Base-by-base conservation (phyloP, 2,888 invertebrate species). In the Mayetiola destructor region DNA sequence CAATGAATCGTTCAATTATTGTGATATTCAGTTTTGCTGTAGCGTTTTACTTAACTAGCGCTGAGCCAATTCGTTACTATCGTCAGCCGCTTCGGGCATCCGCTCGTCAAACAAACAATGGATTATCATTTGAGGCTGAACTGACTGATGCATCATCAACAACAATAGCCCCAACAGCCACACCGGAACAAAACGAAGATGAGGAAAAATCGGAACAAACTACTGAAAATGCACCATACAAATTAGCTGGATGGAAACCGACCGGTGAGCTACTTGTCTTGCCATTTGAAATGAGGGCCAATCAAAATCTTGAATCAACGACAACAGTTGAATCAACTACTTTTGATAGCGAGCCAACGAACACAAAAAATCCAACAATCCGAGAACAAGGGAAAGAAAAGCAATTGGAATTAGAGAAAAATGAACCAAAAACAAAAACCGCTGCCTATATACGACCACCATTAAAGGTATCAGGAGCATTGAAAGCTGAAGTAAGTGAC, bases 171-270 rank as follows among this genome's bases (percentile, higher is more conserved):
- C 32, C 37, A n/a, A n/a, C 16, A 5, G 37, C 5, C 16, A 5
- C n/a, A 10, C 37, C 37, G n/a, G 6, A n/a, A 5, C 48, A 52
- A 52, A 16, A 27, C 8, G 48, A 52, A 32, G 12, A 9, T 23
- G 42, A 42, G 4, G 23, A 14, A 4, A 42, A 42, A 23, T 23
- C 42, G 3, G 55, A 55, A 37, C 20, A 12, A 21, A 16, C 36
- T 16, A 30, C 30, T 29, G 30, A 20, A n/a, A 10, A 21, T 36
- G 53, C 32, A 35, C 56, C 56, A 39, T 59, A 59, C 53, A n/a
- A 35, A 53, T 57, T 58, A 55, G 37, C 56, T 12, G 59, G 59
- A 5, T 59, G 59, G 59, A 55, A 37, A 37, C 59, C 59, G 52
- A 30, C 20, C 20, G 59, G 59, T 18, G 48, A 36, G 12, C 20